These are phyloP conservation scores for Rousettus leschenaultii DNA, from an alignment of 2,113 vertebrate genomes.

Conservation along the genomic window DNA sequence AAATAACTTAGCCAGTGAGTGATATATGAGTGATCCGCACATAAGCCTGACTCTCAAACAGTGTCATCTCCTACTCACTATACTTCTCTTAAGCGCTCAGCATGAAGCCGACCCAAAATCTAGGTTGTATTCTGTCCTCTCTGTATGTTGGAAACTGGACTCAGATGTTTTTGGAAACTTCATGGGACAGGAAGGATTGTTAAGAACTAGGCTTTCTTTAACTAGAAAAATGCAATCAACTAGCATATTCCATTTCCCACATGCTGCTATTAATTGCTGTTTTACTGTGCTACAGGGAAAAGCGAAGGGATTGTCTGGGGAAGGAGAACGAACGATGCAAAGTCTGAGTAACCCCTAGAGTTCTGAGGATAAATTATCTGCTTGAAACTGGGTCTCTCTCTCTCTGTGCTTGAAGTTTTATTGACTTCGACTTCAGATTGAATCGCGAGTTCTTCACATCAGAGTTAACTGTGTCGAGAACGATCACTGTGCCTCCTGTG, in stretches of 20 bases:
- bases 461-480: background rate
- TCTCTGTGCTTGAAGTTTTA: conserved; percentile 8
- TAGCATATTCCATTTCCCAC: background rate
- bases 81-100: background rate
- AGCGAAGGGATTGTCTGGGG: background rate
- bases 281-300: background rate
- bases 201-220: conserved; percentile 33
- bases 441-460: background rate
- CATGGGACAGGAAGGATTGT: background rate
- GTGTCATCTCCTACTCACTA: background rate
- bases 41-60: background rate
- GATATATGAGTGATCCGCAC: background rate
- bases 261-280: background rate
- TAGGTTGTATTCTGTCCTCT: background rate
- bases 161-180: conserved; percentile 32
- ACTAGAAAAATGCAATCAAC: conserved; percentile 33
- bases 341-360: background rate
- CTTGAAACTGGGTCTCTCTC: background rate
- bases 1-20: background rate
- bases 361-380: background rate
- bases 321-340: background rate
- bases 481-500: background rate
- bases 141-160: background rate
- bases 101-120: background rate
- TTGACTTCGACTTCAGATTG: conserved; percentile 40